Conservation (phyloP, 2,113 vertebrate genomes). For the Colinus virginianus region DNA sequence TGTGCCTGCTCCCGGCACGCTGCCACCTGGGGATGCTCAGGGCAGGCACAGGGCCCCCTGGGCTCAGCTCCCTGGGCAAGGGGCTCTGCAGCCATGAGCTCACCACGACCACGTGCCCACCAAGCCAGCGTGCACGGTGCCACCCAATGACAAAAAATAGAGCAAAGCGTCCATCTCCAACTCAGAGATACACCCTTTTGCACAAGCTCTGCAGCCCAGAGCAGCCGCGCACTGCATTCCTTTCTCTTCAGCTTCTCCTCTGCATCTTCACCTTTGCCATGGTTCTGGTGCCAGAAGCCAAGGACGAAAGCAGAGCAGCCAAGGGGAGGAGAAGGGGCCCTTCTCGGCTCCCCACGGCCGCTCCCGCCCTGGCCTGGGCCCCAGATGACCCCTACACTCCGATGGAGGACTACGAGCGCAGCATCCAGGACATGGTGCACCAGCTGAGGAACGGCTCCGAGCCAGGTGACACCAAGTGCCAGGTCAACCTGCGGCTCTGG, state of each 20-base stretch:
- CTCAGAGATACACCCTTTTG: background rate
- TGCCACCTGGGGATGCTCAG: accelerated
- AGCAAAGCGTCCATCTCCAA: background rate
- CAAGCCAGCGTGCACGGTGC: background rate
- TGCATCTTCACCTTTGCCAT: conserved; percentile 74
- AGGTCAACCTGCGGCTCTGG: conserved; percentile 87
- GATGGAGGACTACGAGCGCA: conserved; percentile 83
- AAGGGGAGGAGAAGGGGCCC: conserved; percentile 73
- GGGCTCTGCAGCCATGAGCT: background rate
- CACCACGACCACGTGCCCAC: accelerated
- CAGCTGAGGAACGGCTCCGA: conserved; percentile 84
- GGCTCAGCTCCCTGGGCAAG: background rate
- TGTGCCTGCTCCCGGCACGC: background rate
- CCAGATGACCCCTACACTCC: conserved; percentile 10
- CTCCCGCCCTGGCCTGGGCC: conserved; percentile 59
- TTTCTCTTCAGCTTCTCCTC: conserved; percentile 73
- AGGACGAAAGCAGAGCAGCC: conserved; percentile 60
- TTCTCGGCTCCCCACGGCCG: conserved; percentile 29
- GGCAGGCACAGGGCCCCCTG: background rate
- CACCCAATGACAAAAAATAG: accelerated
- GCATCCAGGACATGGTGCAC: conserved; percentile 84
- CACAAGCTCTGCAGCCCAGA: accelerated
- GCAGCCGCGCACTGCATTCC: background rate
- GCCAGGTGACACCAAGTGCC: conserved; percentile 77
- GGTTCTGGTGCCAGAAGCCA: conserved; percentile 44